phyloP scores from a whole-genome alignment of 2,113 vertebrate genomes.

The Callipepla californica region DNA sequence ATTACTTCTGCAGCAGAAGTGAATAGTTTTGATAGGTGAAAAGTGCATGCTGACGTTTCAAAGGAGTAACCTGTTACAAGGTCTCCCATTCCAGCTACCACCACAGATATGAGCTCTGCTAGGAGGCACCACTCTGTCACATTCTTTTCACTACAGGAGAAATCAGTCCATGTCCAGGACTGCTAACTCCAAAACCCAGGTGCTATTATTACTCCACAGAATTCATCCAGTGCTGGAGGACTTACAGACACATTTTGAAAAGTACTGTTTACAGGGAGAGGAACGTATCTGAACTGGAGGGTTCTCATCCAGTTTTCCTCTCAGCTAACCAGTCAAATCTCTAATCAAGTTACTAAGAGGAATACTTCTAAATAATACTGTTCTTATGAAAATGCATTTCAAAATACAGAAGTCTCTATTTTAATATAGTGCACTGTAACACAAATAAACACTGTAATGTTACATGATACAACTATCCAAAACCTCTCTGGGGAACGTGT shows the following conservation, averaged over 20 bases:
- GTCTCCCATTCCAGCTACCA: slow-evolving; percentile 13
- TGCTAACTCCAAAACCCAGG: neutral
- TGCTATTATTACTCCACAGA: slow-evolving; percentile 40
- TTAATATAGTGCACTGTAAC: neutral
- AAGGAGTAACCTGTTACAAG: neutral
- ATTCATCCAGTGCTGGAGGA: neutral
- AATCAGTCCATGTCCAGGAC: neutral
- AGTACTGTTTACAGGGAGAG: neutral
- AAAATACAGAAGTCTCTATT: neutral
- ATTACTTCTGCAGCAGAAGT: neutral
- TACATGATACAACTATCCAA: too few relatives aligned
- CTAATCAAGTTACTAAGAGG: neutral
- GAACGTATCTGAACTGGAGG: slow-evolving; percentile 9
- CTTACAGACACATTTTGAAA: slow-evolving; percentile 4
- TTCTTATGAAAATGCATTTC: neutral
- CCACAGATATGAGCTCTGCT: neutral
- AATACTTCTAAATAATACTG: neutral
- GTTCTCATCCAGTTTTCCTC: neutral
- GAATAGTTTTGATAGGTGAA: neutral
- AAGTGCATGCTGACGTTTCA: neutral
- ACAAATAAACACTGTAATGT: neutral
- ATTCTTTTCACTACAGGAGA: neutral
- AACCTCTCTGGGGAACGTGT: too few relatives aligned
- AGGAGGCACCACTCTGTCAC: neutral
- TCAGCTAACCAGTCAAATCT: neutral